Evolutionary conservation across 2,113 vertebrate species (phyloP).

Genomic region (Caloenas nicobarica): DNA sequence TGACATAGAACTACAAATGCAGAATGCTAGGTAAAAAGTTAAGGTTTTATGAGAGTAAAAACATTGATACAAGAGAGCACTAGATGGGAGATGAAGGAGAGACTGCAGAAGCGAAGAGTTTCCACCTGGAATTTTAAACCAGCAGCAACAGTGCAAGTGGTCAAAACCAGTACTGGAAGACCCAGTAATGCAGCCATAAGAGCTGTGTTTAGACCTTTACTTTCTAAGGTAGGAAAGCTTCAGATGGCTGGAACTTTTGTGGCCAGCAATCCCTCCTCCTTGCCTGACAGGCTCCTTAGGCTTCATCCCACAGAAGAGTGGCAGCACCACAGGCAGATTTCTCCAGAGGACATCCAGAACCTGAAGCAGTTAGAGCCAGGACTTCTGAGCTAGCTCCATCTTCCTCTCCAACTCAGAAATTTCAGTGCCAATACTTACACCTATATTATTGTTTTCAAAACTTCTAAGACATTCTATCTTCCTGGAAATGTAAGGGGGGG

Average conservation of each 20-base stretch:
- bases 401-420: not conserved
- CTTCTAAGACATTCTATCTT: not conserved
- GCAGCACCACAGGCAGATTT: not conserved
- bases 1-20: not conserved
- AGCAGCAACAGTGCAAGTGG: not conserved
- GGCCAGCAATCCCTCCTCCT: not conserved
- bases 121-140: not conserved
- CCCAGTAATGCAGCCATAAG: not conserved
- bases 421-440: not conserved
- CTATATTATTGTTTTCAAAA: not conserved
- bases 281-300: not conserved
- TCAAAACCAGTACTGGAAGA: not conserved
- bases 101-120: not conserved
- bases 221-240: not conserved
- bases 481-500: not conserved
- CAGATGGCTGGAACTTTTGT: not conserved
- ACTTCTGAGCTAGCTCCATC: not conserved
- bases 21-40: not conserved
- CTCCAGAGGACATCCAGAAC: not conserved
- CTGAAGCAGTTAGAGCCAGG: not conserved
- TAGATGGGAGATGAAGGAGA: not conserved
- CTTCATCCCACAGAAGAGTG: not conserved
- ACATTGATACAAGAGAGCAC: not conserved
- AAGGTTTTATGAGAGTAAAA: not conserved
- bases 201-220: not conserved